Evolutionary conservation across 2,797 vertebrate genomes (phyloP), one percentile per base, ranked within the genome.

Genomic region (Chaetodon trifasciatus): DNA sequence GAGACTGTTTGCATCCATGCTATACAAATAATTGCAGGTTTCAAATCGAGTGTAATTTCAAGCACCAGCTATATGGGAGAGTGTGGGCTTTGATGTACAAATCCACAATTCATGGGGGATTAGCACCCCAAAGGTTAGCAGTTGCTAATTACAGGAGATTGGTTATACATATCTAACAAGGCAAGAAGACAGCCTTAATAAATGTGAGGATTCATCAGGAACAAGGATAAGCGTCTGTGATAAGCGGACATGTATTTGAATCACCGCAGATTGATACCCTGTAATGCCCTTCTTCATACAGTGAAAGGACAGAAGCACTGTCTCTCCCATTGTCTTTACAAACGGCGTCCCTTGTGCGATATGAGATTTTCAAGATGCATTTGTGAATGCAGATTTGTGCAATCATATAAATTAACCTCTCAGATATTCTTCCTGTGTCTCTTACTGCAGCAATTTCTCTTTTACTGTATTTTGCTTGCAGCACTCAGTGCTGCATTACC

Each of bases 1-100:
- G 91, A 92, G 92, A 94, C 92, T 94, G 94, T 95, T 95, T 94
- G 94, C 93, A 95, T 96, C 93, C 92, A 82, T 84, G 92, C 94
- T 94, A 93, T 93, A 95, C 94, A 96, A 96, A 96, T 96, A 96
- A 96, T 94, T 95, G 94, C 95, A 95, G 94, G 94, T 96, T 96
- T 95, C 90, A 94, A 95, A 95, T 94, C 70, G 80, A 94, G 91
- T 93, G 89, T 93, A 94, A 96, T 96, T 96, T 95, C 93, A 92
- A 95, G 94, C 95, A 90, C 91, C 83, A 71, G 90, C 94, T 95
- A 92, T 95, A 95, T 84, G 91, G 87, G 87, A 93, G 92, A 95
- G 91, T 88, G 89, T 84, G 80, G 85, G 91, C 96, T 96, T 96
- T 96, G 96, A 96, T 96, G 95, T 96, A 95, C 93, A 96, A 96